Percentiles rank a stretch among this genome's conserved stretches.
Evolutionary conservation across 2,797 vertebrate genomes (phyloP).

Genomic region (Microchirus variegatus): DNA sequence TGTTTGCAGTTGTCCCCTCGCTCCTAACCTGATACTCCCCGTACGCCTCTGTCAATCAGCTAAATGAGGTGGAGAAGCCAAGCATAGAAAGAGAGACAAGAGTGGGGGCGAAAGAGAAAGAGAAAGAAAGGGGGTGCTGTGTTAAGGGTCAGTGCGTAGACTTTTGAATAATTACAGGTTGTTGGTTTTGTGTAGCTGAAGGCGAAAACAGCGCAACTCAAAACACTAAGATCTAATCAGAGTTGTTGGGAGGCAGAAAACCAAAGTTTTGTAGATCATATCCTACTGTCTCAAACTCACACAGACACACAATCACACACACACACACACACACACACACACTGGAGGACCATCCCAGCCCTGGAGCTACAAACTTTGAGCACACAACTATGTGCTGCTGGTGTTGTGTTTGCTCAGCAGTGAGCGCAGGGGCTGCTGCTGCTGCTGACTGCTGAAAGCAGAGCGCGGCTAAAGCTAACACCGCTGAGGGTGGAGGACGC

Average conservation of each 20-base stretch:
- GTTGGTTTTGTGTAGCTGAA: slow-evolving; percentile 41
- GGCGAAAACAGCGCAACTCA: slow-evolving; percentile 43
- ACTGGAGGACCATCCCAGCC: slow-evolving; percentile 75
- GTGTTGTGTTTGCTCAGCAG: slow-evolving; percentile 74
- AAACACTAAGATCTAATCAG: slow-evolving; percentile 47
- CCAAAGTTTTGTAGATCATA: slow-evolving; percentile 59
- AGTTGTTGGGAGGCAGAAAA: slow-evolving; percentile 41
- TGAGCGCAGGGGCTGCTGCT: slow-evolving; percentile 58
- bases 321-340: slow-evolving; percentile 26
- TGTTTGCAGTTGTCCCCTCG: slow-evolving; percentile 57
- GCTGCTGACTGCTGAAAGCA: slow-evolving; percentile 56
- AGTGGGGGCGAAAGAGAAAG: slow-evolving; percentile 25
- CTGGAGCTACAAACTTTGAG: slow-evolving; percentile 79
- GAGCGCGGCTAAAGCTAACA: slow-evolving; percentile 63
- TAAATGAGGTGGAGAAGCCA: slow-evolving; percentile 79
- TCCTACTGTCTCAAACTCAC: slow-evolving; percentile 32
- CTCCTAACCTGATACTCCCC: slow-evolving; percentile 70
- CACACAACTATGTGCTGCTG: slow-evolving; percentile 66
- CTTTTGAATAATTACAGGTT: slow-evolving; percentile 54
- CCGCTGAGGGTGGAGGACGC: slow-evolving; percentile 67
- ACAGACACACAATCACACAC: slow-evolving; percentile 23
- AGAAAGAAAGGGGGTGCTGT: slow-evolving; percentile 23
- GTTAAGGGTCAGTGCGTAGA: slow-evolving; percentile 41
- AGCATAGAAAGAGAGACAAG: slow-evolving; percentile 14
- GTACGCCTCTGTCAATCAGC: slow-evolving; percentile 75